Base-by-base conservation (phyloP, 2,888 invertebrate genomes). In the Rhynchonema sp. region DNA sequence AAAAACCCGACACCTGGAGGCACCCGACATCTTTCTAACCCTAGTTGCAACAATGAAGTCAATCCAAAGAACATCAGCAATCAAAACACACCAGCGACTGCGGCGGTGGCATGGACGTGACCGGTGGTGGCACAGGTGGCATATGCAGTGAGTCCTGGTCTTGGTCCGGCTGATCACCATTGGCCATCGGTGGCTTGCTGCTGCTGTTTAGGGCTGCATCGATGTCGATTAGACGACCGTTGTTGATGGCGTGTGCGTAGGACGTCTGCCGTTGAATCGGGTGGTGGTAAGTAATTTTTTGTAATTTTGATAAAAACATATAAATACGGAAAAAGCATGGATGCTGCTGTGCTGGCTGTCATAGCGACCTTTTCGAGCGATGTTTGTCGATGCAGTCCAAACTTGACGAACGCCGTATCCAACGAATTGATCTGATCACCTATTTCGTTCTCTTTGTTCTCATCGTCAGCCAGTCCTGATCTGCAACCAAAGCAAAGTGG, bases 401-500 rank as follows among this genome's bases (percentile, higher is more conserved):
- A 26, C 22, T 54, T 20, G 27, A 54, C 54, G 23, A 54, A 54
- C 13, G 54, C 54, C 54, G 54, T 28, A 27, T 54, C 54, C 28
- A 54, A 27, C 52, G 6, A n/a, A 6, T 52, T 22, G 17, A 22
- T 3, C 25, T 25, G 52, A n/a, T 52, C 52, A 23, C 52, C 38
- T n/a, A n/a, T n/a, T n/a, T n/a, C n/a, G n/a, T n/a, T n/a, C n/a
- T 59, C 49, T n/a, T n/a, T 23, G 29, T 20, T 6, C 22, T 58
- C 28, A 25, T 60, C 54, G 54, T 60, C 46, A 38, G 70, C 68
- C 29, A 66, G 62, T 17, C 54, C 62, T n/a, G 63, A 64, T 30
- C 66, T n/a, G n/a, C n/a, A n/a, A n/a, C n/a, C n/a, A n/a, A n/a
- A n/a, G n/a, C n/a, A n/a, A n/a, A n/a, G n/a, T n/a, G n/a, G n/a